phyloP scores from a whole-genome alignment of 2,113 vertebrate species.

The Protomyctophum bolini region DNA sequence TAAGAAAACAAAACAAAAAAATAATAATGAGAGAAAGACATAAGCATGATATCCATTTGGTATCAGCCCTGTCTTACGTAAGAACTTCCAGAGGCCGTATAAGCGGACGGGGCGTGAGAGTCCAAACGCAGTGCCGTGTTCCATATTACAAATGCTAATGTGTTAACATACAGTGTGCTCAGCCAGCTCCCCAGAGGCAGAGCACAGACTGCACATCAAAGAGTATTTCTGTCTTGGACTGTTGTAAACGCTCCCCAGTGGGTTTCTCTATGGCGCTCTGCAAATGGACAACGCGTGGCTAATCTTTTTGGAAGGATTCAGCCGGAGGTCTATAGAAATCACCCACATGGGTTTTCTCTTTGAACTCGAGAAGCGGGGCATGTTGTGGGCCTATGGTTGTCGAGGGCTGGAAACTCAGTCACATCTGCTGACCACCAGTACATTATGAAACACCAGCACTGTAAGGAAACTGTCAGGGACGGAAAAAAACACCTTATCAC shows the following conservation, averaged over 20 bases:
- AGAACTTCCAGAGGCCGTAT: no score
- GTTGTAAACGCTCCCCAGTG: slow-evolving; percentile 30
- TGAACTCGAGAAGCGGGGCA: slow-evolving; percentile 30
- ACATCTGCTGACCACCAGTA: slow-evolving; percentile 14
- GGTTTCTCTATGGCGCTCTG: neutral
- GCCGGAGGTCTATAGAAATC: slow-evolving; percentile 31
- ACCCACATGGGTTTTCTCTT: slow-evolving; percentile 26
- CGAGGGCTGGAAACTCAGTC: slow-evolving; percentile 30
- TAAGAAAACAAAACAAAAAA: no score
- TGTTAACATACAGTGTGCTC: slow-evolving; percentile 17
- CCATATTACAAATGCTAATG: neutral
- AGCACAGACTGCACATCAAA: slow-evolving; percentile 38
- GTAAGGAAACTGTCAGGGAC: neutral
- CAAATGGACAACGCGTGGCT: slow-evolving; percentile 8
- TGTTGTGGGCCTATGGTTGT: slow-evolving; percentile 7
- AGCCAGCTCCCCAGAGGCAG: slow-evolving; percentile 13
- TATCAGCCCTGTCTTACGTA: no score
- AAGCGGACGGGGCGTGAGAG: no score
- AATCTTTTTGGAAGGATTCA: slow-evolving; percentile 48
- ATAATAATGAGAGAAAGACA: no score
- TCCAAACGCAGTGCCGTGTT: slow-evolving; percentile 3
- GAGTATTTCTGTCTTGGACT: neutral
- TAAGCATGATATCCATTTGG: no score
- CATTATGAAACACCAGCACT: neutral
- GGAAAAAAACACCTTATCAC: no score